phyloP scores from a whole-genome alignment of 1,140 invertebrate species.

The Musca vetustissima region DNA sequence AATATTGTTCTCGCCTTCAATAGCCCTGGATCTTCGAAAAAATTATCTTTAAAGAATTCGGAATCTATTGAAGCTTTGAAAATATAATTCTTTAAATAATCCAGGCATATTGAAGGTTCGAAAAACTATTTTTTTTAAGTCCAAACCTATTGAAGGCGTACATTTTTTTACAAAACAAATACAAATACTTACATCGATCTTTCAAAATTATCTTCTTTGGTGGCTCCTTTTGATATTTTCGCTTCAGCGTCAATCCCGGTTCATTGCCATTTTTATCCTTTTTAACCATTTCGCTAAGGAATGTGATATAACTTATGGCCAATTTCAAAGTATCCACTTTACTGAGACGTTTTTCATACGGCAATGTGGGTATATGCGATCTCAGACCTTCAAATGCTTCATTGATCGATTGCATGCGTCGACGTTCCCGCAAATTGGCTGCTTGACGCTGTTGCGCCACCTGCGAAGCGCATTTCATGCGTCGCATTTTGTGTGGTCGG shows the following conservation, averaged over 20 bases:
- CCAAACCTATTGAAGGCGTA: too few species aligned
- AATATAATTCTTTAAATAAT: too few species aligned
- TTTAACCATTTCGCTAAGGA: constrained; percentile 81
- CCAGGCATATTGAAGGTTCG: too few species aligned
- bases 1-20: too few species aligned
- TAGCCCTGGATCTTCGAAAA: too few species aligned
- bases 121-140: too few species aligned
- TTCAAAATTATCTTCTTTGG: constrained; percentile 74
- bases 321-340: constrained; percentile 91
- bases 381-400: constrained; percentile 90
- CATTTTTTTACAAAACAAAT: too few species aligned
- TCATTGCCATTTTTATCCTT: constrained; percentile 67
- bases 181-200: constrained; percentile 54
- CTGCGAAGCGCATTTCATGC: constrained; percentile 74
- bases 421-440: constrained; percentile 87
- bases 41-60: too few species aligned
- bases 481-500: constrained; percentile 58
- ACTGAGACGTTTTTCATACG: constrained; percentile 91
- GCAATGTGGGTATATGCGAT: constrained; percentile 89
- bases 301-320: constrained; percentile 93
- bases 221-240: constrained; percentile 64
- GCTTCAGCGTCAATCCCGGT: constrained; percentile 60
- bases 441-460: constrained; percentile 90
- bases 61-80: too few species aligned
- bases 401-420: constrained; percentile 95